Evolutionary conservation across 1,140 invertebrate genomes (phyloP), one percentile per base, ranked within the genome.

Genomic region (Pissodes strobi): DNA sequence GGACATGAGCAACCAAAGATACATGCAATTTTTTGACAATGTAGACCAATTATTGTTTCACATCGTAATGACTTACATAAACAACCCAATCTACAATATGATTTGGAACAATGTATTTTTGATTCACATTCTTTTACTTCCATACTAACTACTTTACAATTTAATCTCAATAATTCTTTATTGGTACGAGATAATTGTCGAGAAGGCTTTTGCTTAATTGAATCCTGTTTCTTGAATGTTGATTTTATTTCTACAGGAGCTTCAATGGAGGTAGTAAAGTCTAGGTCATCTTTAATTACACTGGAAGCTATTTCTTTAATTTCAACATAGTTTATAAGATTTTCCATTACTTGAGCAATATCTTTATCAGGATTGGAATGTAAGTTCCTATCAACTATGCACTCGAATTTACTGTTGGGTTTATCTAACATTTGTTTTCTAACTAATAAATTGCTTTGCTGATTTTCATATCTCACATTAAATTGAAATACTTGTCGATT

Each of bases 1-100:
- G 66, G 61, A 68, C 82, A 83, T 12, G 49, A 68, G 62, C 82
- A 83, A 39, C 73, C 64, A 48, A 82, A 80, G 76, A 83, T 81
- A 60, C 82, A 83, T 15, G 77, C 64, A 1, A 69, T 39, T 63
- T 73, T 69, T 21, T 76, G 74, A 64, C 82, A 83, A 68, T 82
- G 81, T 41, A 75, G 39, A 12, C 73, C 67, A 3, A 73, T 49
- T 21, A 67, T 60, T 27, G 67, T 59, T 34, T 64, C 63, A 38
- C 68, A 70, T 45, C 67, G 34, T 10, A 82, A 68, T 63, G 78
- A 81, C n/a, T 73, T 71, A 67, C 82, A 83, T 4, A 83, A 71
- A 64, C 82, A 83, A 1, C 81, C 82, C 6, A 82, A 65, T 56
- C 64, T 67, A 67, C 81, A 83, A 62, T 69, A 77, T 21, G 70